Evolutionary conservation across 2,888 invertebrate genomes (phyloP), one percentile per base, ranked within the genome.

Genomic region (Rhagonycha lutea): DNA sequence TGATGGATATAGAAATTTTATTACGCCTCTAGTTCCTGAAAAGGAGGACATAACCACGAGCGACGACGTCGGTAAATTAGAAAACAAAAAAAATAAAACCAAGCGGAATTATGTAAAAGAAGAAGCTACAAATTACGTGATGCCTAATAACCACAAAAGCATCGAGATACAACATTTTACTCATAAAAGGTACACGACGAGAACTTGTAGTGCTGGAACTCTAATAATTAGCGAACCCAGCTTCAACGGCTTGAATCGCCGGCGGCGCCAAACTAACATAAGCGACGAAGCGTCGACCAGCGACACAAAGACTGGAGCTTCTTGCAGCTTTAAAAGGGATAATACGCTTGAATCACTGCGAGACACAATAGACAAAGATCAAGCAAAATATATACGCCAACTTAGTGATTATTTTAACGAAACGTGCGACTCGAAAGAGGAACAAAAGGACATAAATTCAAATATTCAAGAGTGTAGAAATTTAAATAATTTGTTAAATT

Each of bases 151-250:
- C 75, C 28, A 28, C n/a, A 18, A 68, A n/a, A 73, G 68, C 47
- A 70, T 75, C 9, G 80, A 81, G 69, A 69, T 79, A 26, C 78
- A 78, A 69, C 69, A 73, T 69, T 78, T 80, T 9, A 87, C 71
- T 26, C 77, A 79, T 70, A 79, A 82, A 14, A 87, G 86, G 69
- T 90, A 90, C 80, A 88, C 85, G 78, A 86, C 89, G 70, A 86
- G 90, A 80, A 89, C 89, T 29, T 88, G 89, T 82, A 88, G 89
- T 77, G 90, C 90, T 12, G 91, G 91, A 28, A 90, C 90, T 47
- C 83, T 91, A 79, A 86, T 91, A 73, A 88, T 91, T 72, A 87
- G 88, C 71, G 89, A 90, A 74, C 90, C 90, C 72, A 88, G 86
- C 83, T 88, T 89, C 65, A 85, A 86, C 14, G 82, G 84, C 68